phyloP scores from a whole-genome alignment of 2,113 vertebrate genomes.

The Proterorhinus semilunaris region DNA sequence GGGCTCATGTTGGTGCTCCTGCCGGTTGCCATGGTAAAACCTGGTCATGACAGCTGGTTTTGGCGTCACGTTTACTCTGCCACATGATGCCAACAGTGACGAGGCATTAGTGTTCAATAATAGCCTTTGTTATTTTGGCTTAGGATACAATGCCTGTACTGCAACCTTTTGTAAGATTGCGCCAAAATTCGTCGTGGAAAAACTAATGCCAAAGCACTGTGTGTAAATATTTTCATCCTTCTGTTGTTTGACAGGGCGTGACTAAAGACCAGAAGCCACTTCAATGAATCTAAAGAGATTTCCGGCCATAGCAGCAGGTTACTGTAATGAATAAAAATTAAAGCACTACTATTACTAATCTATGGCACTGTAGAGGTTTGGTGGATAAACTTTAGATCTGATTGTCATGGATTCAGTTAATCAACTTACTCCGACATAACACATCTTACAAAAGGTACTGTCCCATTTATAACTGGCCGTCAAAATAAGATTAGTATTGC shows the following conservation, averaged over 20 bases:
- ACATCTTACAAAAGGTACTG: neutral
- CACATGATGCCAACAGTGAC: slow-evolving; percentile 6
- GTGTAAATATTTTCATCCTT: slow-evolving; percentile 15
- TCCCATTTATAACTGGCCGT: too few relatives aligned
- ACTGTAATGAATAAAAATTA: slow-evolving; percentile 1
- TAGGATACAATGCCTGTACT: neutral
- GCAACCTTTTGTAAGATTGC: slow-evolving; percentile 14
- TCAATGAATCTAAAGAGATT: slow-evolving; percentile 7
- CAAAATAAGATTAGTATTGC: too few relatives aligned
- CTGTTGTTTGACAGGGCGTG: slow-evolving; percentile 5
- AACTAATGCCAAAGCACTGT: slow-evolving; percentile 48
- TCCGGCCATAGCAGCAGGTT: neutral
- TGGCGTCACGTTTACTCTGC: slow-evolving; percentile 5
- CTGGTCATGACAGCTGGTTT: slow-evolving; percentile 11
- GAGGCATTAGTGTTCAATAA: neutral
- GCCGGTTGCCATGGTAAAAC: slow-evolving; percentile 25
- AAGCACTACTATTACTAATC: neutral
- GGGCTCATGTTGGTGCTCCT: neutral
- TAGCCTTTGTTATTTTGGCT: neutral
- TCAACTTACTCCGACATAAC: neutral
- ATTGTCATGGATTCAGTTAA: neutral
- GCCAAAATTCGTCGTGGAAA: slow-evolving; percentile 41
- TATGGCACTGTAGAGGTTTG: neutral
- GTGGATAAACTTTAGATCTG: neutral
- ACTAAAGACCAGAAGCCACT: slow-evolving; percentile 4